Conservation (phyloP, 2,888 invertebrate genomes). For the Chaitophorus viminalis region DNA sequence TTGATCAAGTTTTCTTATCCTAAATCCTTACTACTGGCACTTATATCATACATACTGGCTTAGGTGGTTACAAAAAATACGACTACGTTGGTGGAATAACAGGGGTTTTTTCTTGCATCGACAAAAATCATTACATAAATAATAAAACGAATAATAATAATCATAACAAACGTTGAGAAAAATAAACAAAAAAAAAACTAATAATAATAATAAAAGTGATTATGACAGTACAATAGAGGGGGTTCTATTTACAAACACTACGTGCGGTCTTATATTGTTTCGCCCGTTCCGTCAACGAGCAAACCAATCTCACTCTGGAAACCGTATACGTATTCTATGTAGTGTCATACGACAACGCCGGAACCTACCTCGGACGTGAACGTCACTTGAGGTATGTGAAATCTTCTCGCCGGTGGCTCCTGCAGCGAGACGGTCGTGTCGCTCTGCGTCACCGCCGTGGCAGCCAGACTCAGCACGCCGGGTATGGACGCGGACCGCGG, state of each 20-base stretch:
- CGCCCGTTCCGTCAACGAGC: background rate
- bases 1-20: background rate
- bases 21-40: conserved; percentile 28
- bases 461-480: conserved; percentile 66
- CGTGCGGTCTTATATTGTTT: background rate
- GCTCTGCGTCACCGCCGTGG: conserved; percentile 73
- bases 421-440: conserved; percentile 72
- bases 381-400: conserved; percentile 83
- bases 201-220: conserved; percentile 1
- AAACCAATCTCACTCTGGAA: background rate
- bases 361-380: conserved; percentile 93
- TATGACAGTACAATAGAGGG: background rate
- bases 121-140: background rate
- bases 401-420: conserved; percentile 73
- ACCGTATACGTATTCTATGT: too few relatives aligned
- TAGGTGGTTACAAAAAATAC: background rate
- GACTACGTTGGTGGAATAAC: background rate
- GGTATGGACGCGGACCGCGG: conserved; percentile 64
- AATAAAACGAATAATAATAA: conserved; percentile 25
- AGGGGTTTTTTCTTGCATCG: background rate
- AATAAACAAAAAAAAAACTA: conserved; percentile 45
- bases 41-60: conserved; percentile 48
- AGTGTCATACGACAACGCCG: conserved; percentile 83
- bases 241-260: conserved; percentile 21
- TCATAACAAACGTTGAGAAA: conserved; percentile 24